Evolutionary conservation across 2,797 vertebrate genomes (phyloP).

Genomic region (Erpetoichthys calabaricus): DNA sequence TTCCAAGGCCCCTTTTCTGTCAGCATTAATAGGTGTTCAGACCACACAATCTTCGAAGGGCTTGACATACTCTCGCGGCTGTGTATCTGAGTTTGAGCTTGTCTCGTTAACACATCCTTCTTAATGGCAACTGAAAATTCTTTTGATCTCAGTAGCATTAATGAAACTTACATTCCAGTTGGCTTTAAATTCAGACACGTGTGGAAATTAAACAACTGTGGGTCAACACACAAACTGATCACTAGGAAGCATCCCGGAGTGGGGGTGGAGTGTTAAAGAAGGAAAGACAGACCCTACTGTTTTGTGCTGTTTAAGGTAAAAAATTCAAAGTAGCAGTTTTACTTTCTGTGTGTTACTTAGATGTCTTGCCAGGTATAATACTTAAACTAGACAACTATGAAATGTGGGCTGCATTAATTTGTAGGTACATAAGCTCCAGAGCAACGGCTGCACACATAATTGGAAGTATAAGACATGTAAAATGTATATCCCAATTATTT

Average conservation of each 20-base stretch:
- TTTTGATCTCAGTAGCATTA: slow-evolving; percentile 27
- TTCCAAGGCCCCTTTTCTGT: slow-evolving; percentile 71
- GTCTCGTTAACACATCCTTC: slow-evolving; percentile 52
- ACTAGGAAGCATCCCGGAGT: slow-evolving; percentile 1
- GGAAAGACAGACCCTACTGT: slow-evolving; percentile 22
- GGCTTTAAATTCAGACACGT: slow-evolving; percentile 12
- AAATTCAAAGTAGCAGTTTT: no score
- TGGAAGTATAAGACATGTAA: no score
- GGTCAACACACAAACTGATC: neutral
- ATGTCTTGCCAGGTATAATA: no score
- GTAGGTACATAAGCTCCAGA: no score
- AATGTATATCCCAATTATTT: no score
- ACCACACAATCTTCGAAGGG: slow-evolving; percentile 73
- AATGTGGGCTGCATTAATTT: no score
- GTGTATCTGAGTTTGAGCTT: slow-evolving; percentile 47
- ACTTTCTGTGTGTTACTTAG: no score
- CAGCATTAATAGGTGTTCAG: slow-evolving; percentile 87
- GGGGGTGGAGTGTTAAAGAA: slow-evolving; percentile 25
- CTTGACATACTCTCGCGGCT: slow-evolving; percentile 64
- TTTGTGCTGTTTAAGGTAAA: no score
- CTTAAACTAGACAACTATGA: no score
- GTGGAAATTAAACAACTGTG: neutral
- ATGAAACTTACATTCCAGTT: slow-evolving; percentile 23
- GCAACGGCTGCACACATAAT: no score
- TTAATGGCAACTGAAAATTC: slow-evolving; percentile 71